Evolutionary conservation across 2,113 vertebrate species (phyloP).

Genomic region (Urocolius indicus): DNA sequence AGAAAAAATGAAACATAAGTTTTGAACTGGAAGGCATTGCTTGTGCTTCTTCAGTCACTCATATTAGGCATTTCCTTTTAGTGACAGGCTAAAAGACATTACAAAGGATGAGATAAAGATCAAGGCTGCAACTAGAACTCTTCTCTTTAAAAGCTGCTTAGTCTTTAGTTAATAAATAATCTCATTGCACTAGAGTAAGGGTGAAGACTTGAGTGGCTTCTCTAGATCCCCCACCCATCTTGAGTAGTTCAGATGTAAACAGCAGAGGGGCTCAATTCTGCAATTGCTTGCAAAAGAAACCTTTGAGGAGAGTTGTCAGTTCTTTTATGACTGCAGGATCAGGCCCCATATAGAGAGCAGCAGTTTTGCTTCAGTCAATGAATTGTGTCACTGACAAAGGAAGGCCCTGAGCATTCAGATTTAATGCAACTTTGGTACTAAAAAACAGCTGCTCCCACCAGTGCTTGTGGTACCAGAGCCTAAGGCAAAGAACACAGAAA

Average conservation of each 20-base stretch:
- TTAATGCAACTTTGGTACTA: slow-evolving; percentile 40
- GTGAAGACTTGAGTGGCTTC: slow-evolving; percentile 25
- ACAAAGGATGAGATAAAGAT: neutral
- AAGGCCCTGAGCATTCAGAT: slow-evolving; percentile 46
- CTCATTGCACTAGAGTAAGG: slow-evolving; percentile 48
- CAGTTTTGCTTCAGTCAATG: neutral
- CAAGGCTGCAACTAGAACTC: neutral
- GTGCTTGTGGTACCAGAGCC: neutral
- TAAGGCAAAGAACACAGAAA: neutral
- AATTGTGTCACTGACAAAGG: neutral
- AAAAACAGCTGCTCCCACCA: neutral
- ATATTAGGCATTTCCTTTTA: neutral
- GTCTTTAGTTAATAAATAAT: slow-evolving; percentile 67
- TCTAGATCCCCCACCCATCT: neutral
- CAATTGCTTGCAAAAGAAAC: neutral
- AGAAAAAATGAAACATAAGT: neutral
- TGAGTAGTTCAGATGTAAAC: slow-evolving; percentile 25
- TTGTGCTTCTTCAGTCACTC: slow-evolving; percentile 18
- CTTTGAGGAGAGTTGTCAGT: neutral
- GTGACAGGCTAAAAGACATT: neutral
- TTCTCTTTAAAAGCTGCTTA: slow-evolving; percentile 4
- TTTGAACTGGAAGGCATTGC: slow-evolving; percentile 1
- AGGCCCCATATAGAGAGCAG: neutral
- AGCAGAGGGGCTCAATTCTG: neutral
- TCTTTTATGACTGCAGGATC: neutral